Evolutionary conservation across 2,113 vertebrate species (phyloP).

Genomic region (Eubucco bourcierii): DNA sequence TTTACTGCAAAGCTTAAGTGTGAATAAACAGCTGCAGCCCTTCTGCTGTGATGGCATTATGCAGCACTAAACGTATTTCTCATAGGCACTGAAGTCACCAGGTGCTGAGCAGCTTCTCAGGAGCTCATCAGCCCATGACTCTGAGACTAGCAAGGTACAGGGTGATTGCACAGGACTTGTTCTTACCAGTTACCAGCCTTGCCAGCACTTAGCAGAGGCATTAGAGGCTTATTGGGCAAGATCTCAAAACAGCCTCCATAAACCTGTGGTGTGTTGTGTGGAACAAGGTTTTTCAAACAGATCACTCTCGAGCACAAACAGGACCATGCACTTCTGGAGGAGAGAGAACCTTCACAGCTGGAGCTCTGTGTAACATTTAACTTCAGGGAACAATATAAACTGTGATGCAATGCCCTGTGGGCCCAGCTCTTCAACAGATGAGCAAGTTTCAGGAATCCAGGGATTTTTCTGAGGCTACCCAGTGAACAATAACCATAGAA

Average conservation of each 20-base stretch:
- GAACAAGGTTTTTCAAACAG: constrained; percentile 13
- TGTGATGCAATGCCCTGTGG: rapidly evolving
- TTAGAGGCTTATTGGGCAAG: constrained; percentile 7
- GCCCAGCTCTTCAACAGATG: neutral
- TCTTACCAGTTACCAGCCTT: neutral
- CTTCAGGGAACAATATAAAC: neutral
- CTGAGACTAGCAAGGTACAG: neutral
- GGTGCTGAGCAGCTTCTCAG: constrained; percentile 5
- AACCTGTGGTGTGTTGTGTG: neutral
- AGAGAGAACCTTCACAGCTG: neutral
- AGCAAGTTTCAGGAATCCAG: neutral
- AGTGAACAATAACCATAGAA: neutral
- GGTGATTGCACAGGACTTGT: neutral
- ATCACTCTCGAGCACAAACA: neutral
- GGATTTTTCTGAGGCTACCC: neutral
- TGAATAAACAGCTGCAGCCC: neutral
- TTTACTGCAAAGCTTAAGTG: neutral
- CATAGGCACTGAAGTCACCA: neutral
- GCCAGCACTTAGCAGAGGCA: constrained; percentile 30
- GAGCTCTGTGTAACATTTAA: neutral
- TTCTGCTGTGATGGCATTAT: neutral
- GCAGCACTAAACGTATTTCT: neutral
- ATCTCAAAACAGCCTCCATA: constrained; percentile 1
- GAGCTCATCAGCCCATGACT: neutral
- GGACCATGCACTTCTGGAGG: neutral